phyloP scores from a whole-genome alignment of 2,888 invertebrate genomes.

The Scelioninae gen. 1 region DNA sequence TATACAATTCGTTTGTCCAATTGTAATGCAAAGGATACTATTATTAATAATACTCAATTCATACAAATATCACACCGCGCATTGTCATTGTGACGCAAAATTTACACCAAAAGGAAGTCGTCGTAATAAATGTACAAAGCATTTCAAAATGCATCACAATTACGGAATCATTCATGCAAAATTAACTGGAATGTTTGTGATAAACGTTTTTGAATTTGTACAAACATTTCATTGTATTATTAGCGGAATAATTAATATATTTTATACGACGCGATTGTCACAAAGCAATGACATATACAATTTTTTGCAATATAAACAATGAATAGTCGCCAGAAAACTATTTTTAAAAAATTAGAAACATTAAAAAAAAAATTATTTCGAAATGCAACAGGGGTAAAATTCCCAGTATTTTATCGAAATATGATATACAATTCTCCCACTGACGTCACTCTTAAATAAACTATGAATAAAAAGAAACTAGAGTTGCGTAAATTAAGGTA shows the following conservation, averaged over 20 bases:
- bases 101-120: neutral
- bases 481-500: conserved; percentile 73
- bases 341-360: neutral
- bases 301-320: neutral
- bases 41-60: conserved; percentile 5
- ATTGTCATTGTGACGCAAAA: conserved; percentile 3
- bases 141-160: conserved; percentile 1
- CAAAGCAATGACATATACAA: conserved; percentile 39
- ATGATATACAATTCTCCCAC: conserved; percentile 3
- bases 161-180: neutral
- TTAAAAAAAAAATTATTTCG: neutral
- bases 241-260: neutral
- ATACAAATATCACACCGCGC: neutral
- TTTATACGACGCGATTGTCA: conserved; percentile 55
- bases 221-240: neutral
- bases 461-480: conserved; percentile 48
- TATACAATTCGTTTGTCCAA: conserved; percentile 2
- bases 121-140: neutral
- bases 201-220: conserved; percentile 1
- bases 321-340: neutral
- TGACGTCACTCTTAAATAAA: conserved; percentile 31
- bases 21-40: neutral
- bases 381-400: conserved; percentile 9
- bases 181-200: conserved; percentile 13
- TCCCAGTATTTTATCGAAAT: conserved; percentile 19